Evolutionary conservation across 2,113 vertebrate species (phyloP).

Genomic region (Oceanites oceanicus): DNA sequence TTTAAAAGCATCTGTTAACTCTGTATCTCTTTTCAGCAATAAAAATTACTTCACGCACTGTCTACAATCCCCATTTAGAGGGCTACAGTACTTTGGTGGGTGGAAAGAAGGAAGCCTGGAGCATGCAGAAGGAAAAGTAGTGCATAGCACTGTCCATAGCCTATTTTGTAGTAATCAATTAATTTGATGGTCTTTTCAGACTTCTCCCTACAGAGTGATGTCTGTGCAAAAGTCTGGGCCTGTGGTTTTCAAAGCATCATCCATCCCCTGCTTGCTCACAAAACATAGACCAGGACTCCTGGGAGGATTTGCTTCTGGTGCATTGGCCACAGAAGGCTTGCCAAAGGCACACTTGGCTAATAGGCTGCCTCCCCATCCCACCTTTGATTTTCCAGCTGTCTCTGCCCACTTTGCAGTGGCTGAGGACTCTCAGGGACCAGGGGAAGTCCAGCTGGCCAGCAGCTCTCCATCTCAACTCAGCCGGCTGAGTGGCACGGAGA

Average conservation of each 20-base stretch:
- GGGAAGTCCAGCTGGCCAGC: background rate
- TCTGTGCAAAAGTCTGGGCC: background rate
- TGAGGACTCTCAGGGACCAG: background rate
- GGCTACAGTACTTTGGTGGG: background rate
- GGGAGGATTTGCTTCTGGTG: background rate
- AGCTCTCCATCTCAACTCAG: background rate
- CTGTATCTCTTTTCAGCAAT: background rate
- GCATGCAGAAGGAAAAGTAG: background rate
- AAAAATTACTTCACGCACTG: background rate
- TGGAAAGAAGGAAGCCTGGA: background rate
- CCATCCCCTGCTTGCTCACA: background rate
- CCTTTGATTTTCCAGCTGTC: background rate
- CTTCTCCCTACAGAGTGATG: background rate
- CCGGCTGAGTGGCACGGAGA: background rate
- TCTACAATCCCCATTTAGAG: background rate
- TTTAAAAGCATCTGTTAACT: slow-evolving; percentile 58
- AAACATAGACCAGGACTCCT: background rate
- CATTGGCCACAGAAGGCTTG: background rate
- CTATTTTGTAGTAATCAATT: background rate
- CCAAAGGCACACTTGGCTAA: background rate
- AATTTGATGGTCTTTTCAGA: background rate
- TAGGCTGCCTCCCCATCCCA: background rate
- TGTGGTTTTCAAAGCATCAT: background rate
- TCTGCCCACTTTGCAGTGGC: background rate
- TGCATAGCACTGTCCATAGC: background rate